Conservation (phyloP, 2,113 vertebrate genomes). For the Psittacula cyanocephala region DNA sequence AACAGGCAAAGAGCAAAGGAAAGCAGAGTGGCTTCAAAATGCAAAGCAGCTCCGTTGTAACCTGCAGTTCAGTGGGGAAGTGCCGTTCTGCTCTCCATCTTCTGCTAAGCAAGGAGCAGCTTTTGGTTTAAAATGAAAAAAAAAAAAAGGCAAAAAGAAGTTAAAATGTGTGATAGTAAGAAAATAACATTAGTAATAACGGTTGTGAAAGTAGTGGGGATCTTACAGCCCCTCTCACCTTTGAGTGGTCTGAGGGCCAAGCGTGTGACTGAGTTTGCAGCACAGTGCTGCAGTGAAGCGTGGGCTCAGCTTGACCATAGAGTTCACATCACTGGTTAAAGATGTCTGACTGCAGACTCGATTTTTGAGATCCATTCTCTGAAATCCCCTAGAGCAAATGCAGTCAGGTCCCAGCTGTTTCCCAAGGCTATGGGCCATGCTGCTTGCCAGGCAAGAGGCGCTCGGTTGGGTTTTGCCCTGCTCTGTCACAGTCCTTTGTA, state of each 20-base stretch:
- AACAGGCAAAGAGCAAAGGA: neutral
- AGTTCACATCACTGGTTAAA: neutral
- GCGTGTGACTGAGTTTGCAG: neutral
- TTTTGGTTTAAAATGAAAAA: neutral
- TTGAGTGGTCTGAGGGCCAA: neutral
- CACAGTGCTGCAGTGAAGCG: accelerated
- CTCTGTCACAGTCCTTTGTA: neutral
- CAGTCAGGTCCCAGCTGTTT: neutral
- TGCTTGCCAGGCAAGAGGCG: accelerated
- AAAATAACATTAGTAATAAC: neutral
- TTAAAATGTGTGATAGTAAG: neutral
- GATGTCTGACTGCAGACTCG: accelerated
- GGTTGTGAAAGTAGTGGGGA: neutral
- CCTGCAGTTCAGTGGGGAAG: neutral
- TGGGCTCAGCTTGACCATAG: accelerated
- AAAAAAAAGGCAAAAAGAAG: neutral
- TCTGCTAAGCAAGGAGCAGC: neutral
- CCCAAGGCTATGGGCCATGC: neutral
- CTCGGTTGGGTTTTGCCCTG: neutral
- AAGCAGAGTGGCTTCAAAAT: neutral
- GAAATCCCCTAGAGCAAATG: neutral
- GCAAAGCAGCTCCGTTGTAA: neutral
- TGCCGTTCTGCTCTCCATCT: neutral
- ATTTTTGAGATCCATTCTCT: neutral
- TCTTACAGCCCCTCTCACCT: neutral